These are phyloP conservation scores for Zalophus californianus DNA, from an alignment of 2,797 vertebrate genomes.

Conservation along the genomic window DNA sequence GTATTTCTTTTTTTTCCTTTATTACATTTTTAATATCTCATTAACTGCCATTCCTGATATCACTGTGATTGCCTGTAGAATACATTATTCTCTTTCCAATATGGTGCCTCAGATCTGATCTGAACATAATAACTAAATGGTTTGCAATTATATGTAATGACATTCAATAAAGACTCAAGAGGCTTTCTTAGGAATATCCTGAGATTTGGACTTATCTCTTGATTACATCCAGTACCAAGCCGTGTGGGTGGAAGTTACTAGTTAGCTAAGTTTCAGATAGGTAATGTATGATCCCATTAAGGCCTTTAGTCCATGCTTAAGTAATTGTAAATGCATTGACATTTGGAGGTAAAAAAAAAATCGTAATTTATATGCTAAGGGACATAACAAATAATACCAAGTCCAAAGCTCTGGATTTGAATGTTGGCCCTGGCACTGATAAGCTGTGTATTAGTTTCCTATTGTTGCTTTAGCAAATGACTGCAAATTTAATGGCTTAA, in stretches of 20 bases:
- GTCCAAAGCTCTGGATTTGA: background rate
- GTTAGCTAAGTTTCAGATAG: background rate
- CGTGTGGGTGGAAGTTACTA: background rate
- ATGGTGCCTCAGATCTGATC: background rate
- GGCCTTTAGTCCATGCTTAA: constrained; percentile 11
- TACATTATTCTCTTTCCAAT: background rate
- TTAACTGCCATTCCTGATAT: background rate
- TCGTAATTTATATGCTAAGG: background rate
- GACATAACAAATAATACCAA: background rate
- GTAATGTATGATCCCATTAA: background rate
- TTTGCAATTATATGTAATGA: background rate
- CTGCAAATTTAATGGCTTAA: background rate
- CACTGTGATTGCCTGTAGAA: background rate
- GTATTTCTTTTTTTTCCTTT: background rate
- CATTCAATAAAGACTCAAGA: background rate
- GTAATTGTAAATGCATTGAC: background rate
- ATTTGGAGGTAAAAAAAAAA: background rate
- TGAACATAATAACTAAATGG: background rate
- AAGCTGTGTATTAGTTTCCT: background rate
- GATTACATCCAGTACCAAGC: background rate
- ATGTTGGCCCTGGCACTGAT: background rate
- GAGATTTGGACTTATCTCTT: background rate
- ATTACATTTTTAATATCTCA: background rate
- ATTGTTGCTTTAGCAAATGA: constrained; percentile 11
- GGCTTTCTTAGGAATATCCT: background rate